phyloP scores from a whole-genome alignment of 64 coral and sea anemone genomes.

The Platygyra sinensis region DNA sequence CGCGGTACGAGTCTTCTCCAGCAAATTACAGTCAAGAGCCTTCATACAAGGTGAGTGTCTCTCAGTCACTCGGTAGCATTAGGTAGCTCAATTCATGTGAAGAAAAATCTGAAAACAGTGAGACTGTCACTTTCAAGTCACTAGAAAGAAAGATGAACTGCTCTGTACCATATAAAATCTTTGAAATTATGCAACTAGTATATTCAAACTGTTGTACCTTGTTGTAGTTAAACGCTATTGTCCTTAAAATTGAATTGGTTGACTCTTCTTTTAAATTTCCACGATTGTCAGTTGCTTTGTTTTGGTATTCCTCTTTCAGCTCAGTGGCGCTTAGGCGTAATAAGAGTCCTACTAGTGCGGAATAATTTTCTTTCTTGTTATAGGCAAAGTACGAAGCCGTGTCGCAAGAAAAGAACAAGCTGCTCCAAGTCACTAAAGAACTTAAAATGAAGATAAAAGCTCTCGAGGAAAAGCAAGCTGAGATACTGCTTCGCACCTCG shows the following conservation, averaged over 20 bases:
- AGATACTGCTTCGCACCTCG: background rate
- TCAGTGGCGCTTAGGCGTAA: too few species aligned
- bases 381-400: constrained; percentile 55
- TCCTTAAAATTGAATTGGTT: too few species aligned
- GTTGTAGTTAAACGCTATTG: too few species aligned
- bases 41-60: constrained; percentile 19
- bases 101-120: too few species aligned
- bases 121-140: too few species aligned
- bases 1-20: background rate
- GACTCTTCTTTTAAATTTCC: too few species aligned
- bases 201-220: too few species aligned
- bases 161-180: too few species aligned
- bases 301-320: background rate
- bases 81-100: too few species aligned
- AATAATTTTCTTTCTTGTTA: background rate
- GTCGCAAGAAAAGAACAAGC: constrained; percentile 42
- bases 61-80: background rate
- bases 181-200: too few species aligned
- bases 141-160: too few species aligned
- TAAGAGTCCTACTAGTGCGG: background rate
- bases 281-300: too few species aligned
- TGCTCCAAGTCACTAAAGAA: constrained; percentile 41
- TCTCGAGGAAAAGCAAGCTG: constrained; percentile 17
- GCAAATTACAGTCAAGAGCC: constrained; percentile 14
- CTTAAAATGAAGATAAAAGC: constrained; percentile 26